Conservation (phyloP, 2,797 vertebrate genomes). For the Argentina silus region DNA sequence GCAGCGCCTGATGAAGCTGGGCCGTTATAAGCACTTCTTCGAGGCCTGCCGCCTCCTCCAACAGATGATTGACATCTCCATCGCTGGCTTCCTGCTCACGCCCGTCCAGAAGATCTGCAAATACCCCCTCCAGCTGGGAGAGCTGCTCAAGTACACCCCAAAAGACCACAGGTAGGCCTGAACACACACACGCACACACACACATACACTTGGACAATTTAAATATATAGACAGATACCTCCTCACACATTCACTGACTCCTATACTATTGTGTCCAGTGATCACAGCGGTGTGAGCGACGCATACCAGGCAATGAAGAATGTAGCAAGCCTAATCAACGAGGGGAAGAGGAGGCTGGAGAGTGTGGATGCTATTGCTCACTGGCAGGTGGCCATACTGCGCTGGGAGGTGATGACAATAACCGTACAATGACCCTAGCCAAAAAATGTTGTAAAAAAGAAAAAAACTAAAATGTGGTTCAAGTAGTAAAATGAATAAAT, state of each 20-base stretch:
- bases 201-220: background rate
- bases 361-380: constrained; percentile 94
- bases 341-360: constrained; percentile 93
- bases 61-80: constrained; percentile 98
- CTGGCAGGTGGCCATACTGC: constrained; percentile 95
- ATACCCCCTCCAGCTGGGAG: constrained; percentile 95
- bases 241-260: background rate
- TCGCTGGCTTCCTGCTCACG: constrained; percentile 94
- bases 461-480: no score
- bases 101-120: constrained; percentile 99
- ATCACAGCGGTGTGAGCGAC: constrained; percentile 86
- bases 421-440: background rate
- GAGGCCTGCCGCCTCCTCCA: constrained; percentile 96
- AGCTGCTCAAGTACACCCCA: constrained; percentile 96
- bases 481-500: background rate
- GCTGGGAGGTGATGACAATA: constrained; percentile 88
- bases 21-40: constrained; percentile 95
- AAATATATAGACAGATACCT: background rate
- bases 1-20: constrained; percentile 89
- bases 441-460: background rate
- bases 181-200: background rate
- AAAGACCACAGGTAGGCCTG: constrained; percentile 88
- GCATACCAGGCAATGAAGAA: constrained; percentile 97
- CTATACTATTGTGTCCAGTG: constrained; percentile 72
- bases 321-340: constrained; percentile 95